These are phyloP conservation scores for Platerodrilus igneus DNA, from an alignment of 2,888 invertebrate genomes.

Conservation along the genomic window DNA sequence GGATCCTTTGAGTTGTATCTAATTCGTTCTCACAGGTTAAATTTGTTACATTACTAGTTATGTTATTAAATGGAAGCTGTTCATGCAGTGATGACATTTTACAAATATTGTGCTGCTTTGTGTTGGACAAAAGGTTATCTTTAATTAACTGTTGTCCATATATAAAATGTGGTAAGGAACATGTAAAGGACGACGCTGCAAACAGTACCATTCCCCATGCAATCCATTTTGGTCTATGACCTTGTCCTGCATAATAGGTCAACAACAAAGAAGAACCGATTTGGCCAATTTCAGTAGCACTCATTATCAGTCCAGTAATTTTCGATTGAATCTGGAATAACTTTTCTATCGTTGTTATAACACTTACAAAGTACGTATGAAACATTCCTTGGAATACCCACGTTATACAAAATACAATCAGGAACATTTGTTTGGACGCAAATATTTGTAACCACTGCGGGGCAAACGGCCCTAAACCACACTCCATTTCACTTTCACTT, in stretches of 20 bases:
- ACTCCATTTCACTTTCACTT: constrained; percentile 56
- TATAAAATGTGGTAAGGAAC: constrained; percentile 82
- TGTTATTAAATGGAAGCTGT: constrained; percentile 18
- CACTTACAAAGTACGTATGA: constrained; percentile 90
- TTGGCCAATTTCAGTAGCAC: constrained; percentile 90
- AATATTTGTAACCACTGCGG: constrained; percentile 72
- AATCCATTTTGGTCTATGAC: constrained; percentile 90
- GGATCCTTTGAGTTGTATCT: constrained; percentile 61
- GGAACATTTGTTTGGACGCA: constrained; percentile 83
- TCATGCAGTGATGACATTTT: constrained; percentile 27
- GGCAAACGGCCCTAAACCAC: constrained; percentile 76
- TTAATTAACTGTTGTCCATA: constrained; percentile 71
- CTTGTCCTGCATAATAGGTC: constrained; percentile 87
- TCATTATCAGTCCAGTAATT: constrained; percentile 83
- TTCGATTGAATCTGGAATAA: constrained; percentile 88
- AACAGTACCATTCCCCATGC: constrained; percentile 88
- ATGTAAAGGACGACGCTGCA: constrained; percentile 79
- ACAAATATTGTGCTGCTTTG: constrained; percentile 47
- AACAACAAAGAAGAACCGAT: constrained; percentile 83
- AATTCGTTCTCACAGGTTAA: constrained; percentile 49
- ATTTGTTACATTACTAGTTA: constrained; percentile 10
- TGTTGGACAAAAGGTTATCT: constrained; percentile 47
- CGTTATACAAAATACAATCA: constrained; percentile 81
- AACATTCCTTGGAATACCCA: constrained; percentile 90
- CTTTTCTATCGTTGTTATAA: constrained; percentile 90